Conservation (phyloP, 1,140 invertebrate species). For the Zaprionus ornatus region DNA sequence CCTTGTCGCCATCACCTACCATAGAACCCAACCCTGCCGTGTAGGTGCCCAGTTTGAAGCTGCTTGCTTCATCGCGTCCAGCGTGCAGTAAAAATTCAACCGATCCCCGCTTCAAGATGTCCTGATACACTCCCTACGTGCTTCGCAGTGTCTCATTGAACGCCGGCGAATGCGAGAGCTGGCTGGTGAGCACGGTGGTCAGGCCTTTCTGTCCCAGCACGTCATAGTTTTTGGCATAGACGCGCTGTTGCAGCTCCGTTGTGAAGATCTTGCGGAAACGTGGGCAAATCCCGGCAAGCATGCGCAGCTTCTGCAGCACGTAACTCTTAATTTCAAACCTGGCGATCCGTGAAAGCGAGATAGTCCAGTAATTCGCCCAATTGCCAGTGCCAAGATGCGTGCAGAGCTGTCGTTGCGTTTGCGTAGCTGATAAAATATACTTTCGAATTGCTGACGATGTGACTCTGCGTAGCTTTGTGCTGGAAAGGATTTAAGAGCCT, state of each 20-base stretch:
- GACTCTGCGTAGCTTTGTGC: slow-evolving; percentile 73
- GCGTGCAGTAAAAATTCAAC: slow-evolving; percentile 89
- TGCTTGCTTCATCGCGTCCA: slow-evolving; percentile 84
- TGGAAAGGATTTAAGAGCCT: slow-evolving; percentile 86
- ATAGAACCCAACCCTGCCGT: slow-evolving; percentile 90
- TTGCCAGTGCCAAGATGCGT: slow-evolving; percentile 88
- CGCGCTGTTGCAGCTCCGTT: slow-evolving; percentile 81
- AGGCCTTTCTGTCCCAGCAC: slow-evolving; percentile 87
- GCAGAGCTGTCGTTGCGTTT: slow-evolving; percentile 88
- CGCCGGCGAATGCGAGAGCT: slow-evolving; percentile 86
- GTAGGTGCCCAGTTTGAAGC: slow-evolving; percentile 90
- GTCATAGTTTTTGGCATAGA: slow-evolving; percentile 88
- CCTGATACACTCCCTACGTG: slow-evolving; percentile 90
- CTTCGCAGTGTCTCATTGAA: slow-evolving; percentile 90
- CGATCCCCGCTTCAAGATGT: slow-evolving; percentile 90
- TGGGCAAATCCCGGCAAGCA: slow-evolving; percentile 85
- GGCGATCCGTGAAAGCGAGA: slow-evolving; percentile 85
- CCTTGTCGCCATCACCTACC: slow-evolving; percentile 85
- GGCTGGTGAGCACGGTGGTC: slow-evolving; percentile 88
- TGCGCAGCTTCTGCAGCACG: slow-evolving; percentile 87
- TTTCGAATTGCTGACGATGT: slow-evolving; percentile 84
- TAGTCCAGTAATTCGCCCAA: slow-evolving; percentile 86
- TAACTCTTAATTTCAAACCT: slow-evolving; percentile 89
- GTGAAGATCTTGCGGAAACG: slow-evolving; percentile 84
- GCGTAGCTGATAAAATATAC: slow-evolving; percentile 88